These are phyloP conservation scores for Lasioglossum marginatum DNA, from an alignment of 2,888 invertebrate species.

Conservation along the genomic window DNA sequence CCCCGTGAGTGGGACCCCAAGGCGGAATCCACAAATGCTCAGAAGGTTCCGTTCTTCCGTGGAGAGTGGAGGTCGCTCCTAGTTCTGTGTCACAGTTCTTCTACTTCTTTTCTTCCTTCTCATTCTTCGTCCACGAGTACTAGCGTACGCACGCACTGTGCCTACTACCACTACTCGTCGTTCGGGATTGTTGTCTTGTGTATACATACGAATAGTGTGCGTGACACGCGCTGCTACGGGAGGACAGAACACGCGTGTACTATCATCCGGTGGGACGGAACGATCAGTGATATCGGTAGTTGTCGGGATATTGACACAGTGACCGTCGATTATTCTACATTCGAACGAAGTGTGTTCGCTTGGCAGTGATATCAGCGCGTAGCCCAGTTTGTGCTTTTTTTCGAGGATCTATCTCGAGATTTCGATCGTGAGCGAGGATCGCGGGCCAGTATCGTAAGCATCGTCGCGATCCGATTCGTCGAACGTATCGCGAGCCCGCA, in stretches of 20 bases:
- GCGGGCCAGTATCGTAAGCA: constrained; percentile 32
- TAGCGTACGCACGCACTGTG: neutral
- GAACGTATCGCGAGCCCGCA: constrained; percentile 82
- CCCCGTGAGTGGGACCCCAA: constrained; percentile 73
- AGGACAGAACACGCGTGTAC: constrained; percentile 22
- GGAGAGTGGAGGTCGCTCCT: constrained; percentile 83
- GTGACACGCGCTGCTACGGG: constrained; percentile 20
- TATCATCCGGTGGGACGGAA: constrained; percentile 14
- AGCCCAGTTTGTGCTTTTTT: neutral
- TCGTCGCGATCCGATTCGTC: constrained; percentile 70
- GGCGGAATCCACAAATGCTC: constrained; percentile 76
- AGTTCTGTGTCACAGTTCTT: constrained; percentile 65
- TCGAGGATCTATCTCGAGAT: neutral
- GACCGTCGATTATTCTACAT: neutral
- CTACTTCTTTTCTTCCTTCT: constrained; percentile 30
- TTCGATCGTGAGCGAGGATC: neutral
- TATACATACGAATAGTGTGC: constrained; percentile 5
- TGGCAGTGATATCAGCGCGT: neutral
- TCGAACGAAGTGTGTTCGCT: neutral
- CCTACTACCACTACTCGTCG: neutral
- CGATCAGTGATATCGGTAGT: neutral
- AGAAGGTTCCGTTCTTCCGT: constrained; percentile 80
- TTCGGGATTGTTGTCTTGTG: neutral
- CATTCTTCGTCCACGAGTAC: neutral
- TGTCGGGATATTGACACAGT: neutral